A percentile compares a stretch with the other conserved stretches of the same genome.
Evolutionary conservation across 2,888 invertebrate species (phyloP).

Genomic region (Pogonocherus hispidulus): DNA sequence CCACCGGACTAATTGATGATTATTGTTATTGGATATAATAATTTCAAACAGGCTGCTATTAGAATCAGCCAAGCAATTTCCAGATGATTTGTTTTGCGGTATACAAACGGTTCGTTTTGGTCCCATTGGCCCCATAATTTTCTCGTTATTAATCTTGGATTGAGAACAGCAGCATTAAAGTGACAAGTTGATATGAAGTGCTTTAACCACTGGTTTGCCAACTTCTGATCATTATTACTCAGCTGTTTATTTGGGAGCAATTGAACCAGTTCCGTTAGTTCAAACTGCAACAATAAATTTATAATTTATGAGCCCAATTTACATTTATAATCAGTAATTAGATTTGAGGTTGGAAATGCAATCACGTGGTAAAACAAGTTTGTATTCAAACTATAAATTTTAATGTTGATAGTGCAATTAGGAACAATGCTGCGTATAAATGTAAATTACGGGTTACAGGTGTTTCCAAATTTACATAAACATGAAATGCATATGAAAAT

Average conservation of each 20-base stretch:
- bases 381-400: neutral
- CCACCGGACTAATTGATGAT: constrained; percentile 5
- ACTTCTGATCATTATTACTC: neutral
- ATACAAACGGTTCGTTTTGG: neutral
- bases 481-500: no score
- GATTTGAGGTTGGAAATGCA: neutral
- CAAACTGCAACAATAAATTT: neutral
- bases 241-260: neutral
- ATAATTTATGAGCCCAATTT: neutral
- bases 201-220: neutral
- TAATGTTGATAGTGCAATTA: neutral
- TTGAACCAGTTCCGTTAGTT: no score
- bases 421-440: no score
- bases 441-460: no score
- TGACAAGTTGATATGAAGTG: neutral
- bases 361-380: neutral
- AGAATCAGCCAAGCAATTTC: neutral
- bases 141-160: neutral
- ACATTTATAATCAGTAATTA: neutral
- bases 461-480: no score
- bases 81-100: neutral
- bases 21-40: constrained; percentile 14
- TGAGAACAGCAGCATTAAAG: neutral
- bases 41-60: neutral
- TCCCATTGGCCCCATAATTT: neutral